Evolutionary conservation across 2,797 vertebrate genomes (phyloP).

Genomic region (Sylvilagus floridanus): DNA sequence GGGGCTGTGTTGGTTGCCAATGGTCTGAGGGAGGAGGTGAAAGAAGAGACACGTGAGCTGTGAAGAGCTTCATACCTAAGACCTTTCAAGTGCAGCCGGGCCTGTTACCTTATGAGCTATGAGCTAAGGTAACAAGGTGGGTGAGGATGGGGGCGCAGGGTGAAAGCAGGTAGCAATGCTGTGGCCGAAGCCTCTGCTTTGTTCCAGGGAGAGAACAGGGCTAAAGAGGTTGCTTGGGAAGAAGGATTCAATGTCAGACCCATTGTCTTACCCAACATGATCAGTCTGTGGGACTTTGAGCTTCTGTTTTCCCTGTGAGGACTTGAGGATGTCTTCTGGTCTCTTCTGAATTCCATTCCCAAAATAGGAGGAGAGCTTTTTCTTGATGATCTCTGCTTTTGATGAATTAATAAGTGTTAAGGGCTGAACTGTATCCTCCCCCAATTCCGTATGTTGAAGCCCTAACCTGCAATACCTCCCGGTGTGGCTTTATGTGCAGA

Average conservation of each 20-base stretch:
- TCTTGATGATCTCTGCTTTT: conserved; percentile 41
- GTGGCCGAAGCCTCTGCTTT: not conserved
- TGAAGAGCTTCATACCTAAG: not conserved
- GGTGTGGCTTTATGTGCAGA: not conserved
- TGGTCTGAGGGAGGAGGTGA: conserved; percentile 9
- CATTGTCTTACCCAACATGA: conserved; percentile 57
- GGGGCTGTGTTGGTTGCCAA: not conserved
- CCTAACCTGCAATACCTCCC: not conserved
- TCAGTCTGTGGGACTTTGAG: not conserved
- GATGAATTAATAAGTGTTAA: not conserved
- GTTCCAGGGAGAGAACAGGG: not conserved
- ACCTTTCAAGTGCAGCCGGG: not conserved
- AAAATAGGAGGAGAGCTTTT: conserved; percentile 32
- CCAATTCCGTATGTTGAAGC: too few relatives aligned
- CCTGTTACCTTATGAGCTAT: not conserved
- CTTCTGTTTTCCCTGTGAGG: not conserved
- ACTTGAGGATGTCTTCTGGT: not conserved
- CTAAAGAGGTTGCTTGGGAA: not conserved
- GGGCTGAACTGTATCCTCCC: too few relatives aligned
- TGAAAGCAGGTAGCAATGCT: not conserved
- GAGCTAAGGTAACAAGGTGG: not conserved
- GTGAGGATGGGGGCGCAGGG: not conserved
- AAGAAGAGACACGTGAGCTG: not conserved
- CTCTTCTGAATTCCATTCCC: not conserved
- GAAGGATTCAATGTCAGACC: not conserved